phyloP scores from a whole-genome alignment of 2,113 vertebrate species.

The Lipotes vexillifer region DNA sequence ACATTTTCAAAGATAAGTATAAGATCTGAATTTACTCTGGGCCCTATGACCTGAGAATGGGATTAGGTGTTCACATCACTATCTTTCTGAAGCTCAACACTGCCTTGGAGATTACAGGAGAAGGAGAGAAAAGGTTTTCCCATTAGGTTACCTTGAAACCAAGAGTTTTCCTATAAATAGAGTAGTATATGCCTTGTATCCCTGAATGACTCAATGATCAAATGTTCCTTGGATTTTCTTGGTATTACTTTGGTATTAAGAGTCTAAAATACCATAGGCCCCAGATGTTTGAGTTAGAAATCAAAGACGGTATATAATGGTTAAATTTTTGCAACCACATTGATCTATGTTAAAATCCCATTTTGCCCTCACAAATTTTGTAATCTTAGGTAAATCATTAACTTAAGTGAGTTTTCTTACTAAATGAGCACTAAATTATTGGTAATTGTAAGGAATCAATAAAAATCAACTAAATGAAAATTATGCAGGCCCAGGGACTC shows the following conservation, averaged over 20 bases:
- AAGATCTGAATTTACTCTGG: neutral
- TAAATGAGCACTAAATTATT: neutral
- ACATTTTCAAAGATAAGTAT: neutral
- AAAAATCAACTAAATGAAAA: neutral
- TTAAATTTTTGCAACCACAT: neutral
- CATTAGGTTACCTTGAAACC: neutral
- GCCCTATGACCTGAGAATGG: neutral
- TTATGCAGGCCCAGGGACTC: neutral
- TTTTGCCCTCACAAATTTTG: neutral
- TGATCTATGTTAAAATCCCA: neutral
- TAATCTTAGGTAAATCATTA: neutral
- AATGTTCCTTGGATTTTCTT: neutral
- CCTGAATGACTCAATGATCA: neutral
- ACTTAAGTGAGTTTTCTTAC: neutral
- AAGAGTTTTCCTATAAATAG: neutral
- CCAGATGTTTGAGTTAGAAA: neutral
- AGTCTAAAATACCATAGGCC: neutral
- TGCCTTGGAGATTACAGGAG: neutral
- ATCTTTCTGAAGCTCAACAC: too few relatives aligned
- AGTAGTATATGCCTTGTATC: neutral
- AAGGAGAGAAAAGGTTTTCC: neutral
- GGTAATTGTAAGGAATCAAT: neutral
- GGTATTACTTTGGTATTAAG: neutral
- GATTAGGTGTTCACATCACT: neutral
- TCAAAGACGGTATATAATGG: neutral